Base-by-base conservation (phyloP, 1,140 invertebrate species). In the Drosophila eugracilis region DNA sequence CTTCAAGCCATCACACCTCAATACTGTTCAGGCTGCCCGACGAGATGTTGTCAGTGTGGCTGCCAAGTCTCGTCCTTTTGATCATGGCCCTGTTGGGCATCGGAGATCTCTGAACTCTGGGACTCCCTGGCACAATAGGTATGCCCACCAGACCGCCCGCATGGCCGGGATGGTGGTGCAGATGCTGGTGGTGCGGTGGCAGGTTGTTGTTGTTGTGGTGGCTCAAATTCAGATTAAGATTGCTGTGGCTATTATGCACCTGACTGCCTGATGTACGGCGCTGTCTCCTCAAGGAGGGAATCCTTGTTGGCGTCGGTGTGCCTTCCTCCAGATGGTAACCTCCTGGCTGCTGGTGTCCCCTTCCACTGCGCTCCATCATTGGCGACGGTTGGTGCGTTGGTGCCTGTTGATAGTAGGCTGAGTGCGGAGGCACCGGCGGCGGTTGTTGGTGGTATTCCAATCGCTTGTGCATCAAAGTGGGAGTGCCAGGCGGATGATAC, bases 11-110 rank as follows among this genome's bases (percentile, higher is more conserved):
- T 54, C 72, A 90, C 62, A 91, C 91, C 71, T 91, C 91, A 84
- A 91, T 91, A 88, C 91, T 91, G 88, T 91, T 91, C 26, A 91
- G 76, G 59, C 91, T 91, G 55, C 91, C 91, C 47, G 90, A 91
- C 4, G 91, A 91, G 14, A 91, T 91, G 60, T 91, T 91, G 52
- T 91, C 89, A 45, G 81, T 91, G 71, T 91, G 90, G 63, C 90
- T 91, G 72, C 91, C 90, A 54, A 91, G 58, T 3, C 90, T 80
- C 28, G 83, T 88, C 12, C 91, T 75, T 48, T 91, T 91, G 62
- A 90, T 91, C 45, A 91, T 70, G 5, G 88, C 88, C 5, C 91
- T 74, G 17, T 62, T 74, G 21, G 90, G 90, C 84, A 91, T 91
- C 2, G 91, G 91, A 2, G 91, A 91, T 24, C 90, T 75, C 34